These are phyloP conservation scores for Etia nguti DNA, from an alignment of 2,113 vertebrate genomes.

Conservation along the genomic window DNA sequence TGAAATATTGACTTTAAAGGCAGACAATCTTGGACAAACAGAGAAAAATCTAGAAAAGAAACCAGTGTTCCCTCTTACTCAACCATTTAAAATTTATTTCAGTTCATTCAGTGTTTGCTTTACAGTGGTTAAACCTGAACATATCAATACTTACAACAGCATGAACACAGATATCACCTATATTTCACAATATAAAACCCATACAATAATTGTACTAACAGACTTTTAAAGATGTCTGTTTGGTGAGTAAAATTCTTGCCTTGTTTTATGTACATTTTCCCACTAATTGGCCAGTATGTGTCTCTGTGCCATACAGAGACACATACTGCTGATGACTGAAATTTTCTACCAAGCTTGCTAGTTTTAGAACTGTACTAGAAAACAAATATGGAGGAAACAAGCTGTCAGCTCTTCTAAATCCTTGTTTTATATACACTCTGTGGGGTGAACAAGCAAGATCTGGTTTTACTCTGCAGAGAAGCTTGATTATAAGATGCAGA, in stretches of 20 bases:
- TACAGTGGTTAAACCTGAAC: not conserved
- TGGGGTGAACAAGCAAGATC: not conserved
- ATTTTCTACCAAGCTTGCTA: not conserved
- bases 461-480: not conserved
- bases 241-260: no score
- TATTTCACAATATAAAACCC: not conserved
- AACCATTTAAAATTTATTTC: not conserved
- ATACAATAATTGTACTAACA: not conserved
- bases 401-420: not conserved
- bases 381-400: not conserved
- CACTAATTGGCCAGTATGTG: no score
- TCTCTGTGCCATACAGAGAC: no score
- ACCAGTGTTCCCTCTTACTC: not conserved
- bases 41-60: not conserved
- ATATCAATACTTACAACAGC: not conserved
- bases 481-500: not conserved
- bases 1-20: not conserved
- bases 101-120: not conserved
- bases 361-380: not conserved
- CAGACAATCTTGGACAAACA: not conserved
- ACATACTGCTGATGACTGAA: no score
- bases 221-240: no score
- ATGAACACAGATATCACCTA: not conserved
- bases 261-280: no score
- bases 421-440: not conserved